These are phyloP conservation scores for Gortyna flavago DNA, from an alignment of 2,888 invertebrate species.

Conservation along the genomic window DNA sequence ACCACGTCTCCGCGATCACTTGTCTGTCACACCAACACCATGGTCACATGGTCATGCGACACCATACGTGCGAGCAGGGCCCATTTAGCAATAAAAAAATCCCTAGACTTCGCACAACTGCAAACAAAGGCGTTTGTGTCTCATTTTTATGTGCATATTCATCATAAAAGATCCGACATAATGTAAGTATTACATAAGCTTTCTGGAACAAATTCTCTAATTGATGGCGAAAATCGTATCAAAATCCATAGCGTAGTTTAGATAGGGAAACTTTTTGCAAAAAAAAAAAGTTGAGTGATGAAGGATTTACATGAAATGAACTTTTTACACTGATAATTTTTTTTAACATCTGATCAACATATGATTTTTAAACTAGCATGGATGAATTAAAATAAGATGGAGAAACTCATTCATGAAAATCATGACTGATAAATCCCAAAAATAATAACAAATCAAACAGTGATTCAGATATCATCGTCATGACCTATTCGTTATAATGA, in stretches of 20 bases:
- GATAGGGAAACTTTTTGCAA: not conserved
- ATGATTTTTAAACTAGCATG: not conserved
- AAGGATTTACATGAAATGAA: too few relatives aligned
- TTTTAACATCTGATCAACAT: too few relatives aligned
- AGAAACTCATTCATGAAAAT: not conserved
- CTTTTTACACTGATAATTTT: not conserved
- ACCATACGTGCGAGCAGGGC: too few relatives aligned
- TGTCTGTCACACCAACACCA: too few relatives aligned
- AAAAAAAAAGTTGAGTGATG: not conserved
- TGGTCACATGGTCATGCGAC: too few relatives aligned
- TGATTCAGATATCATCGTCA: constrained; percentile 32
- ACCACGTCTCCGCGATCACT: too few relatives aligned
- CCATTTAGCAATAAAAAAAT: too few relatives aligned
- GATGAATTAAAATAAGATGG: not conserved
- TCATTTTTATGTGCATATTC: too few relatives aligned
- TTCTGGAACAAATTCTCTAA: not conserved
- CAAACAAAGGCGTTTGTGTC: too few relatives aligned
- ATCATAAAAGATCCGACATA: too few relatives aligned
- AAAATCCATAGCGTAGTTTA: not conserved
- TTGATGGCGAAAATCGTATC: not conserved
- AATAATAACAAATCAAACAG: constrained; percentile 28
- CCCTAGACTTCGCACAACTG: too few relatives aligned
- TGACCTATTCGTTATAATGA: constrained; percentile 40
- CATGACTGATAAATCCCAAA: constrained; percentile 13
- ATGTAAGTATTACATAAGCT: not conserved